Evolutionary conservation across 2,113 vertebrate genomes (phyloP), one percentile per base, ranked within the genome.

Genomic region (Platysternon megacephalum): DNA sequence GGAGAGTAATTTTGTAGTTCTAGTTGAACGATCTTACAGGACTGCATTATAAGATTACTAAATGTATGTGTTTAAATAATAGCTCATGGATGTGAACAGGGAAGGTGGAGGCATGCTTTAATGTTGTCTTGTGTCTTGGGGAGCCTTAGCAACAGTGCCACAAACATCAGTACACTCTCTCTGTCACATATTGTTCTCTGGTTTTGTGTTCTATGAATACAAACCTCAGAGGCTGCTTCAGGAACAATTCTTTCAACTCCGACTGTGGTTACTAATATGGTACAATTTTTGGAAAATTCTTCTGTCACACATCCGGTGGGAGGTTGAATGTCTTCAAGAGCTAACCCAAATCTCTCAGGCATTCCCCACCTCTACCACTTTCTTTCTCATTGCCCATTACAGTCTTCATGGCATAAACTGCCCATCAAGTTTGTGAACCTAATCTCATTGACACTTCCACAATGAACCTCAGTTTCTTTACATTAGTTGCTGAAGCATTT

Each of bases 1-100:
- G 93, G 89, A 97, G 95, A 96, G 83, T 79, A 90, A 56, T 4
- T n/a, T 79, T 92, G 79, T 88, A 94, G 78, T 29, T 35, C 72
- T 87, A 79, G 46, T 55, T 82, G 95, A 84, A 88, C 83, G 90
- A 95, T 68, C 68, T 72, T 92, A 76, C 1, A 24, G 91, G 83
- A 80, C 65, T 1, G 0, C 0, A 28, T 26, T 78, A 78, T 78
- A 78, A 76, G 12, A 46, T 46, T 39, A 72, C 10, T 78, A 29
- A 46, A 0, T 90, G 46, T 87, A 61, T 56, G 44, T 46, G 53
- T 81, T 79, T 94, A 86, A 85, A 26, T 11, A 12, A 46, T n/a
- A 16, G 21, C n/a, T 81, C 49, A 53, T 13, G n/a, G 46, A 35
- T 22, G 46, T 9, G 42, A 91, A 48, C 48, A 84, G 78, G 55